phyloP scores from a whole-genome alignment of 2,888 invertebrate species.

The Chrysolina oricalcia region DNA sequence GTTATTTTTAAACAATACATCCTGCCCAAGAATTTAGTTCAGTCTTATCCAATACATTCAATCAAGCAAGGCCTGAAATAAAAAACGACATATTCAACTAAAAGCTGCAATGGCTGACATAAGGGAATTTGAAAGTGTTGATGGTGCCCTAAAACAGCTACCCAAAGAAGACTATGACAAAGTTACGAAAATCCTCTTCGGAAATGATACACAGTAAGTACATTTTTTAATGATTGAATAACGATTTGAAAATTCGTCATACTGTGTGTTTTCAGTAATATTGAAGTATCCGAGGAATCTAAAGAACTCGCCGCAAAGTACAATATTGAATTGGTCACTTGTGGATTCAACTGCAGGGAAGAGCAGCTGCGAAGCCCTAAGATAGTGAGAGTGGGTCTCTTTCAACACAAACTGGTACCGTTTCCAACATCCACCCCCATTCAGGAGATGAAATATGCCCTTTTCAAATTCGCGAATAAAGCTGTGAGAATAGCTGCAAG shows the following conservation, averaged over 20 bases:
- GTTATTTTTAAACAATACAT: constrained; percentile 48
- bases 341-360: constrained; percentile 77
- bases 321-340: constrained; percentile 85
- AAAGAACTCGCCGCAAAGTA: constrained; percentile 72
- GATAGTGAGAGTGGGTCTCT: constrained; percentile 84
- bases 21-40: constrained; percentile 42
- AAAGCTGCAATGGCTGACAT: constrained; percentile 47
- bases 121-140: constrained; percentile 52
- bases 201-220: constrained; percentile 52
- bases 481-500: constrained; percentile 85
- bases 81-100: background rate
- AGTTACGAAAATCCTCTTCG: constrained; percentile 49
- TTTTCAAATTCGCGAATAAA: constrained; percentile 82
- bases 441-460: constrained; percentile 82
- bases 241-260: background rate
- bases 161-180: constrained; percentile 49
- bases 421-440: constrained; percentile 82
- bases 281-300: constrained; percentile 74
- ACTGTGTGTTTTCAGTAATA: constrained; percentile 39
- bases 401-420: constrained; percentile 89
- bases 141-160: constrained; percentile 45
- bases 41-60: constrained; percentile 39
- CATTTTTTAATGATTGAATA: background rate
- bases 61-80: constrained; percentile 3
- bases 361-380: constrained; percentile 83